These are phyloP conservation scores for Trichonephila inaurata DNA, from an alignment of 1,140 invertebrate genomes.

Conservation along the genomic window DNA sequence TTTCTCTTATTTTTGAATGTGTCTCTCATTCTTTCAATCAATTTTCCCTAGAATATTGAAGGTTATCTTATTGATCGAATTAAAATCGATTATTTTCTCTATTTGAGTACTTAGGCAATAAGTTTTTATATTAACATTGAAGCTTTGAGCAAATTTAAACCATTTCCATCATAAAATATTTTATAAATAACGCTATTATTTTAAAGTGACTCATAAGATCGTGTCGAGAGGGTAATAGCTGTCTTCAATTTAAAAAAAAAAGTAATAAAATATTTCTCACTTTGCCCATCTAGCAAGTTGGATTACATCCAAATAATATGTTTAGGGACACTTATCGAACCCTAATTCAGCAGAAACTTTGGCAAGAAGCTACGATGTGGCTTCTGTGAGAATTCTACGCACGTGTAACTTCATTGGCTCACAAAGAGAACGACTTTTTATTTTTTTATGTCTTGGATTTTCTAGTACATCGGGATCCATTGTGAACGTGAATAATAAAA, in stretches of 20 bases:
- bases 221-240: background rate
- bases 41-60: too few relatives aligned
- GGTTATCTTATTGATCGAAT: too few relatives aligned
- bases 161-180: too few relatives aligned
- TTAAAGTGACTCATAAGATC: background rate
- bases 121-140: too few relatives aligned
- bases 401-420: background rate
- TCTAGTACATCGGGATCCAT: background rate
- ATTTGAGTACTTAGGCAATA: too few relatives aligned
- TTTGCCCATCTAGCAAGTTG: background rate
- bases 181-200: too few relatives aligned
- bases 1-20: too few relatives aligned
- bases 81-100: too few relatives aligned
- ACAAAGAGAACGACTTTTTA: background rate
- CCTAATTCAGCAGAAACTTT: constrained; percentile 25
- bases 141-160: too few relatives aligned
- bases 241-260: background rate
- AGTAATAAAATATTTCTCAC: background rate
- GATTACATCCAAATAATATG: constrained; percentile 5
- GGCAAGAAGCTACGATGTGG: background rate
- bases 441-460: background rate
- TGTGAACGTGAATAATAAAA: background rate
- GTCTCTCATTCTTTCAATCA: too few relatives aligned
- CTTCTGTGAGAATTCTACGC: constrained; percentile 2
- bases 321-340: constrained; percentile 13